These are phyloP conservation scores for Cyrtorhinus lividipennis DNA, from an alignment of 1,140 invertebrate genomes.

Conservation along the genomic window DNA sequence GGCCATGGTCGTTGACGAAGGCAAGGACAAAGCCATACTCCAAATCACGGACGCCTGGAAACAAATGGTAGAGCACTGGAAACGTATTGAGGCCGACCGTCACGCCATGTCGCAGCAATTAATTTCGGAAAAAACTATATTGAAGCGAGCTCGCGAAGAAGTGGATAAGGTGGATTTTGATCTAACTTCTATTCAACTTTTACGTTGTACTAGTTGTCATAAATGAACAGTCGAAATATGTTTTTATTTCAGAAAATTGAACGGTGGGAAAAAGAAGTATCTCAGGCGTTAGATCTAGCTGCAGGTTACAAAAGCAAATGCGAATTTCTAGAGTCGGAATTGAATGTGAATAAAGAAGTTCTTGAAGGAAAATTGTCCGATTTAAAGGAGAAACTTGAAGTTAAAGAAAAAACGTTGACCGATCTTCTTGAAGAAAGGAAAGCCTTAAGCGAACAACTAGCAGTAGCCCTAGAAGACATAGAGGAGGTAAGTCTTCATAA, in stretches of 20 bases:
- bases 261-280: constrained; percentile 46
- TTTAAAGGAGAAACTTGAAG: constrained; percentile 22
- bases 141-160: constrained; percentile 22
- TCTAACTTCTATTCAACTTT: no score
- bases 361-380: constrained; percentile 22
- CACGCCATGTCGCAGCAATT: constrained; percentile 28
- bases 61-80: constrained; percentile 33
- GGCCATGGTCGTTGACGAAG: constrained; percentile 53
- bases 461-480: constrained; percentile 33
- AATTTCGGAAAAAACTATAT: constrained; percentile 25
- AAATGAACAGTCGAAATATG: constrained; percentile 16
- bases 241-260: constrained; percentile 38
- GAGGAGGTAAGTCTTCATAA: constrained; percentile 37
- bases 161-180: constrained; percentile 21
- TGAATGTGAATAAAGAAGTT: constrained; percentile 14
- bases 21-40: constrained; percentile 51
- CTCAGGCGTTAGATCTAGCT: constrained; percentile 46
- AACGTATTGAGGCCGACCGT: constrained; percentile 32
- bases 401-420: constrained; percentile 22
- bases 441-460: constrained; percentile 30
- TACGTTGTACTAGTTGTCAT: background rate
- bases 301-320: constrained; percentile 51
- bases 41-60: constrained; percentile 43
- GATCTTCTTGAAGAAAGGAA: constrained; percentile 28
- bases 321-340: constrained; percentile 30